phyloP scores from a whole-genome alignment of 2,797 vertebrate genomes.

The Paramormyrops hopkinsi region DNA sequence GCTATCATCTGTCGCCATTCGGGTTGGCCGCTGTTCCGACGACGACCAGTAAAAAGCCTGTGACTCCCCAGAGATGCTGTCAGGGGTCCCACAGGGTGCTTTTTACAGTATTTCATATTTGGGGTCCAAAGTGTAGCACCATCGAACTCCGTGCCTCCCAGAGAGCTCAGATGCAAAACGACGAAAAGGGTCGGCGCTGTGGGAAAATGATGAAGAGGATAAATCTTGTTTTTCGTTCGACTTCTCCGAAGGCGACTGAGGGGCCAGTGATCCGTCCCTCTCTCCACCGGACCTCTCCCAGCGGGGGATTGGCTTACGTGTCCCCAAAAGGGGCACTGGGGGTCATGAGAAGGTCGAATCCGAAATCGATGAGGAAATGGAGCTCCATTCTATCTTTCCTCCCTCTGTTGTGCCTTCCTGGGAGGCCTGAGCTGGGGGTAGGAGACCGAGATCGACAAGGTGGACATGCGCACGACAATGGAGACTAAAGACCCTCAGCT shows the following conservation, averaged over 20 bases:
- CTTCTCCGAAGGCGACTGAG: not conserved
- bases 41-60: not conserved
- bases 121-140: not conserved
- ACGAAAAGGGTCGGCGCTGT: not conserved
- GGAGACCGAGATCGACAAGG: not conserved
- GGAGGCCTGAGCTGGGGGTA: conserved; percentile 42
- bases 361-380: conserved; percentile 68
- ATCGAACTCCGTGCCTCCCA: not conserved
- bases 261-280: conserved; percentile 2
- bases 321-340: conserved; percentile 21
- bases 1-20: not conserved
- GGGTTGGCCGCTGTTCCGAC: not conserved
- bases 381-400: conserved; percentile 54
- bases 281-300: conserved; percentile 31
- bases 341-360: conserved; percentile 71
- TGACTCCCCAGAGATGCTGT: not conserved
- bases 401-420: conserved; percentile 45
- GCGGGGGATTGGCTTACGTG: conserved; percentile 59
- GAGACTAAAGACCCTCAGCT: not conserved
- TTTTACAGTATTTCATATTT: not conserved
- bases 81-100: not conserved
- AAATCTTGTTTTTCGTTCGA: conserved; percentile 43
- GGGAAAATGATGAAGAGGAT: conserved; percentile 48
- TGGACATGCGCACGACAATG: not conserved
- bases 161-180: not conserved